Evolutionary conservation across 2,113 vertebrate species (phyloP).

Genomic region (Nannobrachium achirus): DNA sequence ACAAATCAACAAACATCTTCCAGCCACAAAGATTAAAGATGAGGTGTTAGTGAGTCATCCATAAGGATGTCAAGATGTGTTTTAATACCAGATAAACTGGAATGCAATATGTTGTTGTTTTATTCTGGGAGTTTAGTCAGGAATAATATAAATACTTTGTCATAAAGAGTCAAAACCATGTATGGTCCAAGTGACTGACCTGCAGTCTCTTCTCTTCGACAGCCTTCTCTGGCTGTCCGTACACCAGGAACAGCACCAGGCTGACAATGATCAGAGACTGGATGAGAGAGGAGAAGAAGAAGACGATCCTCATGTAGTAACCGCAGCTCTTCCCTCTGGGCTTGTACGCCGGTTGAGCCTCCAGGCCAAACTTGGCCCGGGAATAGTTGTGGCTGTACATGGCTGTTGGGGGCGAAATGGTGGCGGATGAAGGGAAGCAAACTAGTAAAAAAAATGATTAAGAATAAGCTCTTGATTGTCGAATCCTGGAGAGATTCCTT

Average conservation of each 20-base stretch:
- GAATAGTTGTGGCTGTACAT: slow-evolving; percentile 86
- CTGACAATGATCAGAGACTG: slow-evolving; percentile 94
- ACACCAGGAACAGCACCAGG: slow-evolving; percentile 93
- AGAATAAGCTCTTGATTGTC: too few species aligned
- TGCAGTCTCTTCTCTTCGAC: slow-evolving; percentile 78
- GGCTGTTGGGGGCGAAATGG: slow-evolving; percentile 44
- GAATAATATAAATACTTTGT: too few species aligned
- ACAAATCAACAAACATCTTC: too few species aligned
- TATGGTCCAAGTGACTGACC: slow-evolving; percentile 46
- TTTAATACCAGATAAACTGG: too few species aligned
- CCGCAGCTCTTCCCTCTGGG: slow-evolving; percentile 75
- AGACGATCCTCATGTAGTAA: slow-evolving; percentile 89
- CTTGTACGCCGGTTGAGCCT: slow-evolving; percentile 61
- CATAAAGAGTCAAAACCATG: too few species aligned
- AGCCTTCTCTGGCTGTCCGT: slow-evolving; percentile 84
- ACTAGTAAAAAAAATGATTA: slow-evolving; percentile 9
- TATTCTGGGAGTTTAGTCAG: too few species aligned
- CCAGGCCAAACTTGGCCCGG: slow-evolving; percentile 80
- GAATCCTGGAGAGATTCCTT: neutral
- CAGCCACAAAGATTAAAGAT: too few species aligned
- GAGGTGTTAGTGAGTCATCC: too few species aligned
- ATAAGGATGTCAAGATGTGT: too few species aligned
- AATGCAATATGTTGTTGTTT: too few species aligned
- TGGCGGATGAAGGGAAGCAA: slow-evolving; percentile 26
- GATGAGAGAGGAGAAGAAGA: slow-evolving; percentile 92